Evolutionary conservation across 2,797 vertebrate species (phyloP).

Genomic region (Gila robusta): DNA sequence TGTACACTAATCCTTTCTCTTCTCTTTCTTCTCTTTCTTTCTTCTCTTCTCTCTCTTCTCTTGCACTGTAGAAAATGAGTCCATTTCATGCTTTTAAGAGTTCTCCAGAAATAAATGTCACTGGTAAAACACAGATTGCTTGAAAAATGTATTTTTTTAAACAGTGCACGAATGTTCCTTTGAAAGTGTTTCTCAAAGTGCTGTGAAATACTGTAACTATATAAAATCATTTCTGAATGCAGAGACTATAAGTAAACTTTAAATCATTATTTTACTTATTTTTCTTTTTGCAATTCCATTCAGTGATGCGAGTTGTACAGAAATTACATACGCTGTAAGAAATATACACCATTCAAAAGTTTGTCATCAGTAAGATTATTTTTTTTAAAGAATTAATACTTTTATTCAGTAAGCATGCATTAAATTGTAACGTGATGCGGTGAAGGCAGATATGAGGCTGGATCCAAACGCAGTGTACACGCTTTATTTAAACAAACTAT

Average conservation of each 20-base stretch:
- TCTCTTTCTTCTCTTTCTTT: too few relatives aligned
- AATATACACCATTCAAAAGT: background rate
- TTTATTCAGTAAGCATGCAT: too few relatives aligned
- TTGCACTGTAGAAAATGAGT: background rate
- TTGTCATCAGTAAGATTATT: too few relatives aligned
- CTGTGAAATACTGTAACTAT: background rate
- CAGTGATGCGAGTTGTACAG: background rate
- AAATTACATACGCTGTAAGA: background rate
- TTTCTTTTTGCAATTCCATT: background rate
- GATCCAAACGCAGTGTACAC: too few relatives aligned
- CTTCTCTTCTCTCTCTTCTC: background rate
- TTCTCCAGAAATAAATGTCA: background rate
- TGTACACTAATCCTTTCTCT: background rate
- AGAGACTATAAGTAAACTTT: background rate
- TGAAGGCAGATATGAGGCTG: too few relatives aligned
- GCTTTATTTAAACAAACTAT: too few relatives aligned
- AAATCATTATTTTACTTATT: background rate
- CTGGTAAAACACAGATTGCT: background rate
- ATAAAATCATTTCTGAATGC: background rate
- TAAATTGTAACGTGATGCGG: too few relatives aligned
- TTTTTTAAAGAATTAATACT: too few relatives aligned
- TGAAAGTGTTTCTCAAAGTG: background rate
- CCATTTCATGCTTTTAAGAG: background rate
- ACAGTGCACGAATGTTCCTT: background rate
- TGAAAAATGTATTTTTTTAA: background rate